phyloP scores from a whole-genome alignment of 2,888 invertebrate genomes.

The Amorpha juglandis region DNA sequence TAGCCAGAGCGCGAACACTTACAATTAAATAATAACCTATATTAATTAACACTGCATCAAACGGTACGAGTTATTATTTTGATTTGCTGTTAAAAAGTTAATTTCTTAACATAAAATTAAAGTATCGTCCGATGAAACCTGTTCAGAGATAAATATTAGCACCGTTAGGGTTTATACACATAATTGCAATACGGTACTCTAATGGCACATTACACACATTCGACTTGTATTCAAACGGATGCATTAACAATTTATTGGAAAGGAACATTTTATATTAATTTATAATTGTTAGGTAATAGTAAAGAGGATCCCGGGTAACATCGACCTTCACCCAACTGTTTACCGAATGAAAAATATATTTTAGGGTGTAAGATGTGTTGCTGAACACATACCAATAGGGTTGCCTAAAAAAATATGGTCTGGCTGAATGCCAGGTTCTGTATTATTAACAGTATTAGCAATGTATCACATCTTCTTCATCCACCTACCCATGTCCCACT shows the following conservation, averaged over 20 bases:
- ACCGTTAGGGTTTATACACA: slow-evolving; percentile 21
- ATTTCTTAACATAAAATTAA: slow-evolving; percentile 16
- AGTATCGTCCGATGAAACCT: slow-evolving; percentile 7
- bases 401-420: too few species aligned
- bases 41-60: not conserved
- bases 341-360: too few species aligned
- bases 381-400: too few species aligned
- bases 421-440: too few species aligned
- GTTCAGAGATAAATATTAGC: slow-evolving; percentile 4
- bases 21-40: slow-evolving; percentile 5
- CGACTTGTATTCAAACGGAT: slow-evolving; percentile 28
- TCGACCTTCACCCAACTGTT: too few species aligned
- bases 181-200: slow-evolving; percentile 24
- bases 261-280: slow-evolving; percentile 10
- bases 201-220: slow-evolving; percentile 8
- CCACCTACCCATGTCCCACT: too few species aligned
- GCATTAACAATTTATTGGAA: slow-evolving; percentile 31
- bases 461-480: too few species aligned
- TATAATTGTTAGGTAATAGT: not conserved
- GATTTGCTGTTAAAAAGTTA: slow-evolving; percentile 19
- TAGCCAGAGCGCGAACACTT: not conserved
- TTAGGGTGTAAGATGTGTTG: too few species aligned
- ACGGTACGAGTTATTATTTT: slow-evolving; percentile 1
- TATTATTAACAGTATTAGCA: too few species aligned
- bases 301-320: too few species aligned